These are phyloP conservation scores for Galleria mellonella DNA, from an alignment of 1,140 invertebrate genomes.

Conservation along the genomic window DNA sequence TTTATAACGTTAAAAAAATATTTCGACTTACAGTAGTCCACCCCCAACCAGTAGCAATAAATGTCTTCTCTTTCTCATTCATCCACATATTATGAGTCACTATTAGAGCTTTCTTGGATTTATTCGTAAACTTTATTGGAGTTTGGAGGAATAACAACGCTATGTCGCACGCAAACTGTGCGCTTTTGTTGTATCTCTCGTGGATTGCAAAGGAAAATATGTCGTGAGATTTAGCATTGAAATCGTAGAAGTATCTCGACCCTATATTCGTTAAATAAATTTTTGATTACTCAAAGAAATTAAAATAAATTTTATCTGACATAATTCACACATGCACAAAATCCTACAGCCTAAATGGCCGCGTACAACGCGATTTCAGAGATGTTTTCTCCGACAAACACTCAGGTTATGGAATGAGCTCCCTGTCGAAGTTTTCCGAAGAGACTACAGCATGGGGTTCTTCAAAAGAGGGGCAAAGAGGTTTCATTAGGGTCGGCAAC, in stretches of 20 bases:
- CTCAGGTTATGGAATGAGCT: no score
- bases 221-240: slow-evolving; percentile 14
- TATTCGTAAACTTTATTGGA: slow-evolving; percentile 22
- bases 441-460: no score
- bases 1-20: no score
- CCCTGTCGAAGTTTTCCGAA: no score
- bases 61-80: slow-evolving; percentile 23
- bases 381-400: no score
- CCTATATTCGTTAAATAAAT: slow-evolving; percentile 15
- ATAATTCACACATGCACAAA: no score
- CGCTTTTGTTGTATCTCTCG: slow-evolving; percentile 31
- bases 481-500: no score
- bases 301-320: no score
- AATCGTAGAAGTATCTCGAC: slow-evolving; percentile 29
- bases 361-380: no score
- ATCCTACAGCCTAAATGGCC: no score
- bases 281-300: no score
- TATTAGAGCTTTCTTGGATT: slow-evolving; percentile 31
- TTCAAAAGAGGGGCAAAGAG: no score
- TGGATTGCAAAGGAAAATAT: slow-evolving; percentile 28
- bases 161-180: slow-evolving; percentile 37
- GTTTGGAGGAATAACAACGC: slow-evolving; percentile 33
- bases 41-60: slow-evolving; percentile 41
- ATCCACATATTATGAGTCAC: slow-evolving; percentile 29
- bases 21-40: slow-evolving; percentile 30